Percentiles rank a stretch among this genome's conserved stretches.
Evolutionary conservation across 2,888 invertebrate species (phyloP).

Genomic region (Torymus auratus): DNA sequence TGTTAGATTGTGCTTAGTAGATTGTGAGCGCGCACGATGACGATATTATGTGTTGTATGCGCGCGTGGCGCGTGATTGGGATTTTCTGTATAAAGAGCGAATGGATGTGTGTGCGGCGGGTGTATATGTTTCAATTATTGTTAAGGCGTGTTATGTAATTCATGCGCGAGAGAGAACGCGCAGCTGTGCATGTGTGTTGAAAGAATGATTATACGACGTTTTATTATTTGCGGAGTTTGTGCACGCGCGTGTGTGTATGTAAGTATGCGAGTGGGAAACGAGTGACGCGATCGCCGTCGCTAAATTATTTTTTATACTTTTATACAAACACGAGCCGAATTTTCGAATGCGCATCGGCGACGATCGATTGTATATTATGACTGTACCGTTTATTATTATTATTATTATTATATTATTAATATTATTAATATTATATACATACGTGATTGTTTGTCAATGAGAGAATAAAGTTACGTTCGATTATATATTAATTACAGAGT

Average conservation of each 20-base stretch:
- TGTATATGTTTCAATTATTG: conserved; percentile 24
- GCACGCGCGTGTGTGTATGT: not conserved
- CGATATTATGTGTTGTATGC: too few species aligned
- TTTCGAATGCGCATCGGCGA: conserved; percentile 58
- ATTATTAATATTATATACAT: not conserved
- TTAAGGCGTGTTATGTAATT: conserved; percentile 5
- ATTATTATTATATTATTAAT: conserved; percentile 6
- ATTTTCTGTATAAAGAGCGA: not conserved
- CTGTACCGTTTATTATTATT: conserved; percentile 55
- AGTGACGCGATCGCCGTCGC: conserved; percentile 61
- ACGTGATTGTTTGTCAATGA: conserved; percentile 48
- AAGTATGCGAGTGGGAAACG: not conserved
- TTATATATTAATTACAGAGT: conserved; percentile 13
- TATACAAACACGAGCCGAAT: conserved; percentile 64
- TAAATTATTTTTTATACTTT: conserved; percentile 74
- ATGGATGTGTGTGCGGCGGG: not conserved
- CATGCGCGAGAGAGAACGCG: too few species aligned
- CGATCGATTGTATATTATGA: conserved; percentile 54
- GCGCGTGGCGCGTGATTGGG: not conserved
- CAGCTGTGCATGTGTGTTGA: too few species aligned
- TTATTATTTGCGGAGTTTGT: too few species aligned
- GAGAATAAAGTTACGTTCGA: conserved; percentile 67
- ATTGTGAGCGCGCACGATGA: too few species aligned
- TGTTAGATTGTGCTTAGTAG: too few species aligned
- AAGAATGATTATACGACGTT: too few species aligned